Evolutionary conservation across 2,113 vertebrate species (phyloP).

Genomic region (Podarcis cretensis): DNA sequence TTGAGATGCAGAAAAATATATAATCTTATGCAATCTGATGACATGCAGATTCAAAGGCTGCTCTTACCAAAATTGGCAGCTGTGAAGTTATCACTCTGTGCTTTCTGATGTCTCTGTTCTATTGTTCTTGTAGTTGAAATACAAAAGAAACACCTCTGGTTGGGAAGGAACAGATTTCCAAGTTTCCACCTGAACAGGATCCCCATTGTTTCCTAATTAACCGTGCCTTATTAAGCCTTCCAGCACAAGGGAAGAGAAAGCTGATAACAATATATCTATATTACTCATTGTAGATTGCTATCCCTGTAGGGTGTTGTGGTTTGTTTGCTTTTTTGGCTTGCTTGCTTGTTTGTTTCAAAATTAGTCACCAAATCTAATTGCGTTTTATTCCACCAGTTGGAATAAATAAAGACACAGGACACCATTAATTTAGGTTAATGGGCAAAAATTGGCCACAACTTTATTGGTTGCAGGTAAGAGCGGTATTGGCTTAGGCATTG

Average conservation of each 20-base stretch:
- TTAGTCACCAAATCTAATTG: not conserved
- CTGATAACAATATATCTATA: not conserved
- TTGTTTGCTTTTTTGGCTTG: not conserved
- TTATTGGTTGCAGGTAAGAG: too few species aligned
- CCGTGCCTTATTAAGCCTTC: slow-evolving; percentile 12
- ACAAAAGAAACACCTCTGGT: slow-evolving; percentile 9
- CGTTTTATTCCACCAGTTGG: too few species aligned
- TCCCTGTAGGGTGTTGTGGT: not conserved
- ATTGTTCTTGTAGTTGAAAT: not conserved
- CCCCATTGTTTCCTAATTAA: slow-evolving; percentile 23
- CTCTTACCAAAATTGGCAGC: not conserved
- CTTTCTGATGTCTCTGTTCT: not conserved
- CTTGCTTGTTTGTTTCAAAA: slow-evolving; percentile 2
- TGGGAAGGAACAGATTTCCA: slow-evolving; percentile 16
- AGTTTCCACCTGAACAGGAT: slow-evolving; percentile 20
- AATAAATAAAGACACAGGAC: too few species aligned
- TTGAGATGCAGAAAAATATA: not conserved
- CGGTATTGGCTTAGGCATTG: too few species aligned
- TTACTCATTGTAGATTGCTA: not conserved
- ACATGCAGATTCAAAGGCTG: slow-evolving; percentile 8
- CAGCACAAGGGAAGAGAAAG: not conserved
- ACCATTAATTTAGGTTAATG: too few species aligned
- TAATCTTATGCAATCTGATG: slow-evolving; percentile 1
- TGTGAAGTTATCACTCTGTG: not conserved
- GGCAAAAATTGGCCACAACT: too few species aligned